Conservation (phyloP, 2,888 invertebrate species). For the Pyrochroa serraticornis region DNA sequence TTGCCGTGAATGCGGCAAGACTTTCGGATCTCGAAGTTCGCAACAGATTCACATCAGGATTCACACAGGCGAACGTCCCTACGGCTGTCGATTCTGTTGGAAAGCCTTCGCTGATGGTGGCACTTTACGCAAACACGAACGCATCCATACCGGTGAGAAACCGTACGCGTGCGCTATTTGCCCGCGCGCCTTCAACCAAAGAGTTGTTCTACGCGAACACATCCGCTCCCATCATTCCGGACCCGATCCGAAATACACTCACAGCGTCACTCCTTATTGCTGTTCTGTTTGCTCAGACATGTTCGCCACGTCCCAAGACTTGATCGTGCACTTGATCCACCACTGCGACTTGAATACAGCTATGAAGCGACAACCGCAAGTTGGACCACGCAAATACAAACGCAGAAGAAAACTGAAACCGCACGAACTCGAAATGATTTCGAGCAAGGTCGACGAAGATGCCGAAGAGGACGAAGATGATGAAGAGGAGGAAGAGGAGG, state of each 20-base stretch:
- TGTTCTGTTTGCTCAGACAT: constrained; percentile 80
- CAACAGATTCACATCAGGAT: constrained; percentile 87
- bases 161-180: constrained; percentile 88
- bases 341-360: constrained; percentile 88
- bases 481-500: constrained; percentile 47
- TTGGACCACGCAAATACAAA: constrained; percentile 76
- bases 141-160: constrained; percentile 80
- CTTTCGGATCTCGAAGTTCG: constrained; percentile 83
- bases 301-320: constrained; percentile 72
- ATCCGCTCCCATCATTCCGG: constrained; percentile 87
- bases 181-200: constrained; percentile 85
- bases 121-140: constrained; percentile 81
- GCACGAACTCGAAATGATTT: constrained; percentile 62
- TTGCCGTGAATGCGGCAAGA: constrained; percentile 83
- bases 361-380: constrained; percentile 77
- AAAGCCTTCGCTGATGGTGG: constrained; percentile 90
- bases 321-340: constrained; percentile 82
- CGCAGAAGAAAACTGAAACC: constrained; percentile 77
- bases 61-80: constrained; percentile 80
- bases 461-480: constrained; percentile 37
- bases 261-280: constrained; percentile 68
- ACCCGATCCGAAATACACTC: constrained; percentile 72
- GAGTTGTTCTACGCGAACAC: constrained; percentile 83
- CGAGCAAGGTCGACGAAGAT: constrained; percentile 42
- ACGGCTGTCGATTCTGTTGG: constrained; percentile 86